Evolutionary conservation across 2,797 vertebrate genomes (phyloP).

Genomic region (Karalla daura): DNA sequence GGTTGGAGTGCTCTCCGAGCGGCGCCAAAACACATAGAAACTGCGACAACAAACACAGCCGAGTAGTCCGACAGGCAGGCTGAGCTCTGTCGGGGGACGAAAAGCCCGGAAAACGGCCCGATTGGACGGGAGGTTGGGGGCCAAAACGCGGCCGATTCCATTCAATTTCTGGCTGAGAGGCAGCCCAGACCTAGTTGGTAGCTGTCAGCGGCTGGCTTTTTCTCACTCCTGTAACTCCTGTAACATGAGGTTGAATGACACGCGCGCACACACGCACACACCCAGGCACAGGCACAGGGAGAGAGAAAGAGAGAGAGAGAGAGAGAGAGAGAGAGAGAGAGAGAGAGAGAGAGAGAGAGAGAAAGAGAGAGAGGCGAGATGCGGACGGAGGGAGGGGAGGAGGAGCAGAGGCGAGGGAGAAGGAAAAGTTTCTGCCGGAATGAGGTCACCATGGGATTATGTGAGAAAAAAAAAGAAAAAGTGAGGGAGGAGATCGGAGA

Average conservation of each 20-base stretch:
- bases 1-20: slow-evolving; percentile 3
- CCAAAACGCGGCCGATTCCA: slow-evolving; percentile 5
- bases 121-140: not conserved
- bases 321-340: too few relatives aligned
- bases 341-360: too few relatives aligned
- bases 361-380: slow-evolving; percentile 42
- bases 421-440: slow-evolving; percentile 43
- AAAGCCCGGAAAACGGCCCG: not conserved
- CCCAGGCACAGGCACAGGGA: slow-evolving; percentile 4
- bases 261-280: not conserved
- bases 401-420: slow-evolving; percentile 26
- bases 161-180: slow-evolving; percentile 1
- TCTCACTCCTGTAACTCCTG: slow-evolving; percentile 5
- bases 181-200: slow-evolving; percentile 12
- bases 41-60: slow-evolving; percentile 30
- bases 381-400: slow-evolving; percentile 32
- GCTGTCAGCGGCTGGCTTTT: slow-evolving; percentile 25
- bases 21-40: slow-evolving; percentile 49
- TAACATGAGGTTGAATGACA: slow-evolving; percentile 6
- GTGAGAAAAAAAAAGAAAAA: slow-evolving; percentile 23
- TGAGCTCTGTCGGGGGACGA: slow-evolving; percentile 12
- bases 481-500: not conserved
- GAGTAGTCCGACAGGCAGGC: slow-evolving; percentile 14
- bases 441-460: slow-evolving; percentile 49
- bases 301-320: too few relatives aligned